A percentile compares a stretch with the other conserved stretches of the same genome.
These are phyloP conservation scores for Potamilus streckersoni DNA, from an alignment of 1,140 invertebrate genomes.

Conservation along the genomic window DNA sequence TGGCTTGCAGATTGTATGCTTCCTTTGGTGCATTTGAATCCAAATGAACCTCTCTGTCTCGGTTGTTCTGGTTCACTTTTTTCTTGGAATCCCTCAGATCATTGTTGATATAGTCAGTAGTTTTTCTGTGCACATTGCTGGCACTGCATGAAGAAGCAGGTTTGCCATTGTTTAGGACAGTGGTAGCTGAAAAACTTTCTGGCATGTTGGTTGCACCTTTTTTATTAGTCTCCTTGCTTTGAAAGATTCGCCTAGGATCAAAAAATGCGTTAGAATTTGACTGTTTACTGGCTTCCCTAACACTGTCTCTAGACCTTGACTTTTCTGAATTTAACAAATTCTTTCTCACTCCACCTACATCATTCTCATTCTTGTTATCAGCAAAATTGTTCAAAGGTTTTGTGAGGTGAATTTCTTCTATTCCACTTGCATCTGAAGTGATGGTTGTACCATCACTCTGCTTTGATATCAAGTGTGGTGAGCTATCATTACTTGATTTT, in stretches of 20 bases:
- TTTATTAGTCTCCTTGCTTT: conserved; percentile 41
- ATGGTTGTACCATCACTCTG: no score
- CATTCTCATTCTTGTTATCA: conserved; percentile 28
- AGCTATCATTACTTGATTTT: background rate
- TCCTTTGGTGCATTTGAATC: conserved; percentile 30
- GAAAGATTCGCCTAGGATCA: conserved; percentile 60
- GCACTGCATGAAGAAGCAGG: conserved; percentile 43
- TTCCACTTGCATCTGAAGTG: conserved; percentile 38
- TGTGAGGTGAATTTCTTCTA: conserved; percentile 47
- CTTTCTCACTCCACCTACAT: conserved; percentile 20
- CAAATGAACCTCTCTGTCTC: conserved; percentile 25
- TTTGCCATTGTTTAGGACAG: conserved; percentile 60
- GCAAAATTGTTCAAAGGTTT: conserved; percentile 27
- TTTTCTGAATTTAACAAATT: conserved; percentile 3
- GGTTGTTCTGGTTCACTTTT: conserved; percentile 51
- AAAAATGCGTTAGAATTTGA: conserved; percentile 47
- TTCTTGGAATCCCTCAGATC: conserved; percentile 59
- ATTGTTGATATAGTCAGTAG: conserved; percentile 63
- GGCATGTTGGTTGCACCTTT: conserved; percentile 2
- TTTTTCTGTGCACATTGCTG: conserved; percentile 43
- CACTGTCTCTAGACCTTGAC: conserved; percentile 5
- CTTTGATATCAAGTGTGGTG: no score
- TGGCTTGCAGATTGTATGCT: no score
- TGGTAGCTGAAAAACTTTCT: conserved; percentile 22
- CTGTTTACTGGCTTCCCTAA: conserved; percentile 1